Evolutionary conservation across 2,113 vertebrate species (phyloP), one percentile per base, ranked within the genome.

Genomic region (Natator depressus): DNA sequence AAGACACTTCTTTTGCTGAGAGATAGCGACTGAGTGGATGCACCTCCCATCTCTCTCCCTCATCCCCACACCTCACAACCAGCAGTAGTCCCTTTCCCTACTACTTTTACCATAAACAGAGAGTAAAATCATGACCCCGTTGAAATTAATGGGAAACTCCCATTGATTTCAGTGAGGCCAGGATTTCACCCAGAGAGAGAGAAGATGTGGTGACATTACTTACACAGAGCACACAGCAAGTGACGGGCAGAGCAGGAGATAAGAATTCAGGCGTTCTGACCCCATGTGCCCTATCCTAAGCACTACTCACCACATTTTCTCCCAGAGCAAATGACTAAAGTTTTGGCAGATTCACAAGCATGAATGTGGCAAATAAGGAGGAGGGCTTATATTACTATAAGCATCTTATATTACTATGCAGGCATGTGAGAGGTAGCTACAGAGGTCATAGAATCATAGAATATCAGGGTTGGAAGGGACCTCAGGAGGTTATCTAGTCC

Each of bases 11-110:
- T 42, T 65, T n/a, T 22, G 25, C 25, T 31, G 5, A 46, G 90
- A 62, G 27, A 81, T 14, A 0, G 0, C 1, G 62, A 62, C 47
- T 49, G 35, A 1, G 0, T 27, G 22, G 47, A 85, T 82, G 29
- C 4, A 13, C 80, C 50, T 90, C 22, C 57, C 6, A 1, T 7
- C 79, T 87, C 55, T 84, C 55, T n/a, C 53, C 87, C 55, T 82
- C 89, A 85, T 46, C 84, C 75, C 2, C 72, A 46, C 42, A 42
- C 72, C 10, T 27, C 11, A 24, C 72, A 46, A 13, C 38, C 22
- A 75, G 69, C 20, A 46, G n/a, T 9, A 91, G n/a, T 49, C 22
- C 27, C 51, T n/a, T 57, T n/a, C 79, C 62, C 83, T 62, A 59
- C 53, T 84, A 3, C 83, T 89, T 88, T 72, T 87, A 47, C 6